These are phyloP conservation scores for Drosophila pruinosa DNA, from an alignment of 1,140 invertebrate genomes.

Conservation along the genomic window DNA sequence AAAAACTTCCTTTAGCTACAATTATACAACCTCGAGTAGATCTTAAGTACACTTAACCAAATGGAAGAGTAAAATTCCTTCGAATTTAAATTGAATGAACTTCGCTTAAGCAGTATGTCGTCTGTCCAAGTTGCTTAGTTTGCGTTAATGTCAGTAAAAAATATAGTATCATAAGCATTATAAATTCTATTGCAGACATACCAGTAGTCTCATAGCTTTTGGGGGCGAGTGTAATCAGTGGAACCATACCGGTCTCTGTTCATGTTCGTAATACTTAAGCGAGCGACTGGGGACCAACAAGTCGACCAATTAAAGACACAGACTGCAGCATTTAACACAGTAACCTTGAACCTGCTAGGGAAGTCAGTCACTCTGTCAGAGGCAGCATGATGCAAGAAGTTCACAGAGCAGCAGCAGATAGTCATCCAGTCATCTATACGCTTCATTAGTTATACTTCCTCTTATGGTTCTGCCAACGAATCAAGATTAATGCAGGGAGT, in stretches of 20 bases:
- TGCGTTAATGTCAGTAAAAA: slow-evolving; percentile 14
- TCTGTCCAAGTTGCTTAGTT: neutral
- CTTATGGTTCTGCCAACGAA: slow-evolving; percentile 46
- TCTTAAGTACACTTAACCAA: neutral
- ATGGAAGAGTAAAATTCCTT: slow-evolving; percentile 7
- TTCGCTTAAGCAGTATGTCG: neutral
- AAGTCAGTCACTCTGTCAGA: slow-evolving; percentile 56
- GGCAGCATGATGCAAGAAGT: slow-evolving; percentile 27
- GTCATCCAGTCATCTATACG: slow-evolving; percentile 34
- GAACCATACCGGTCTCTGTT: neutral
- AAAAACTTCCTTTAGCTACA: neutral
- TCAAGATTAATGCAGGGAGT: slow-evolving; percentile 61
- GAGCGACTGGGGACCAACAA: slow-evolving; percentile 52
- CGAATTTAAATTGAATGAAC: slow-evolving; percentile 1
- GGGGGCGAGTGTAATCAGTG: slow-evolving; percentile 48
- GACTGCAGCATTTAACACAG: slow-evolving; percentile 72
- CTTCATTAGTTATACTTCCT: slow-evolving; percentile 22
- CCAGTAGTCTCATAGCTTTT: slow-evolving; percentile 34
- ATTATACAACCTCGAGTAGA: neutral
- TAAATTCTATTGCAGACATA: slow-evolving; percentile 77
- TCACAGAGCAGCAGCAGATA: neutral
- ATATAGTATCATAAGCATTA: slow-evolving; percentile 71
- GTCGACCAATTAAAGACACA: slow-evolving; percentile 77
- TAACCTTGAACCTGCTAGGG: slow-evolving; percentile 80
- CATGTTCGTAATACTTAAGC: slow-evolving; percentile 17